A percentile compares a stretch with the other conserved stretches of the same genome.
phyloP scores from a whole-genome alignment of 64 coral and sea anemone genomes.

The Montipora capricornis region DNA sequence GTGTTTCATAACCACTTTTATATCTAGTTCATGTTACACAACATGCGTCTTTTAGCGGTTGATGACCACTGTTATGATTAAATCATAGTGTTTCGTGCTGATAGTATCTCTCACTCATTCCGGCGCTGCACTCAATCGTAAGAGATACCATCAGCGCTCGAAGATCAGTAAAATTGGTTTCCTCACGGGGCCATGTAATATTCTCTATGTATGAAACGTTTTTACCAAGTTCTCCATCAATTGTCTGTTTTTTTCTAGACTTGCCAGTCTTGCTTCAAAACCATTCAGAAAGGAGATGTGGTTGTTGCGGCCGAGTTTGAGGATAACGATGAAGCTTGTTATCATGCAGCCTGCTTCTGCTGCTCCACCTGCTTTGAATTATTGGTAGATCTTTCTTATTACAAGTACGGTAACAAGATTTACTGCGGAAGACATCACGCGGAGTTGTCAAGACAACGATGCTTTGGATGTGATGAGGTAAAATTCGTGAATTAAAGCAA shows the following conservation, averaged over 20 bases:
- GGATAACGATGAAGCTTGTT: slow-evolving; percentile 61
- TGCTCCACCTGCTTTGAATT: slow-evolving; percentile 80
- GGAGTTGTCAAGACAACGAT: slow-evolving; percentile 82
- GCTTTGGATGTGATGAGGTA: slow-evolving; percentile 92
- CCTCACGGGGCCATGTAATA: too few relatives aligned
- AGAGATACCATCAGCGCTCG: too few relatives aligned
- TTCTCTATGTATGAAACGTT: too few relatives aligned
- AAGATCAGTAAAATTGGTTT: too few relatives aligned
- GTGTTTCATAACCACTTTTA: too few relatives aligned
- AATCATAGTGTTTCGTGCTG: too few relatives aligned
- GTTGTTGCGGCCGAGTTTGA: slow-evolving; percentile 75
- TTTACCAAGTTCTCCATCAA: neutral
- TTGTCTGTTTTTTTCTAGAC: slow-evolving; percentile 17
- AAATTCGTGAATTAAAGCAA: neutral
- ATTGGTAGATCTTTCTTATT: slow-evolving; percentile 79
- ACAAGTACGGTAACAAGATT: slow-evolving; percentile 75
- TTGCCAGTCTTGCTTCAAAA: slow-evolving; percentile 72
- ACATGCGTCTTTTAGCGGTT: too few relatives aligned
- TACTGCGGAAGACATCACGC: slow-evolving; percentile 91
- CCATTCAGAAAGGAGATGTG: slow-evolving; percentile 79
- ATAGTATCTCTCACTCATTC: too few relatives aligned
- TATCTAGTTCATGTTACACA: too few relatives aligned
- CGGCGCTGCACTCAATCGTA: too few relatives aligned
- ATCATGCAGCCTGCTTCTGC: slow-evolving; percentile 86
- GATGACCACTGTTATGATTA: too few relatives aligned